phyloP scores from a whole-genome alignment of 2,797 vertebrate genomes.

The Coranthus polyacanthus region DNA sequence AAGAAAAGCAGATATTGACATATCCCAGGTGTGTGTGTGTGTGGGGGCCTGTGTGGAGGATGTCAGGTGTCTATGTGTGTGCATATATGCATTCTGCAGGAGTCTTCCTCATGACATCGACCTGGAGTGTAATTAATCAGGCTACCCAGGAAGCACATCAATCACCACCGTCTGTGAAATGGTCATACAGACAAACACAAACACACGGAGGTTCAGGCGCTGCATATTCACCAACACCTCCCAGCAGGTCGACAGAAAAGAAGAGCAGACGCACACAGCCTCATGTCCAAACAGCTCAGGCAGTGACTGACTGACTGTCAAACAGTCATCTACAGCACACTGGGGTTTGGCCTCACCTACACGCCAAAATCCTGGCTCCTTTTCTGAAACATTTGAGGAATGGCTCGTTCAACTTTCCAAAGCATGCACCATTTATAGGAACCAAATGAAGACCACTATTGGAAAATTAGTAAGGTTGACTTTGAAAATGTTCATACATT shows the following conservation, averaged over 20 bases:
- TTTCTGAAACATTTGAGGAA: slow-evolving; percentile 3
- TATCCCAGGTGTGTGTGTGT: background rate
- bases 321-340: slow-evolving; percentile 28
- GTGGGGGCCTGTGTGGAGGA: slow-evolving; percentile 14
- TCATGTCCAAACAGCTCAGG: slow-evolving; percentile 28
- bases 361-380: slow-evolving; percentile 7
- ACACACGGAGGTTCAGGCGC: slow-evolving; percentile 4
- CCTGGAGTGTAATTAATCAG: slow-evolving; percentile 77
- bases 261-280: slow-evolving; percentile 38
- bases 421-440: background rate
- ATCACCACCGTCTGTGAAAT: slow-evolving; percentile 64
- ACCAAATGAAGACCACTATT: background rate
- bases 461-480: background rate
- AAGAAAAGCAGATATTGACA: too few species aligned
- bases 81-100: slow-evolving; percentile 52
- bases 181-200: slow-evolving; percentile 34
- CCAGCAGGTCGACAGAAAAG: slow-evolving; percentile 51
- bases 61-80: slow-evolving; percentile 25
- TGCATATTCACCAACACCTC: slow-evolving; percentile 45
- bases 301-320: slow-evolving; percentile 50
- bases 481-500: background rate
- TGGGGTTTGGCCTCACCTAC: background rate
- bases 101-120: slow-evolving; percentile 53
- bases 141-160: slow-evolving; percentile 67
- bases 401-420: background rate